Base-by-base conservation (phyloP, 2,888 invertebrate genomes). In the Drosophila affinis region DNA sequence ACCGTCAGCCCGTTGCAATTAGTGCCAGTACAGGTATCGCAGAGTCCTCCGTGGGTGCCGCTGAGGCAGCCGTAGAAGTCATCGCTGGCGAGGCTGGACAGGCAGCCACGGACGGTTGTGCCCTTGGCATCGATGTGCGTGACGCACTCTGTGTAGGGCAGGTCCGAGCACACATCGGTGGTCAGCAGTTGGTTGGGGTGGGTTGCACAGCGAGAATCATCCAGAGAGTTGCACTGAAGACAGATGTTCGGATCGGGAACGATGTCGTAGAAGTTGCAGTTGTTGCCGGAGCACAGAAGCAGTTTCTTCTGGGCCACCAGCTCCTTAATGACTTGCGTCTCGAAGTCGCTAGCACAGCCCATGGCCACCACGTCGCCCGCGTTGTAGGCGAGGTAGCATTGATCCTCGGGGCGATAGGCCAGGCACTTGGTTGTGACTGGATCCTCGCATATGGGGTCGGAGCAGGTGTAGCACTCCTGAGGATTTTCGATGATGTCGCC, bases 321-420 rank as follows among this genome's bases (percentile, higher is more conserved):
- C 7, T 79, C 82, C 1, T 67, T 51, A 24, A 88, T 53, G 6
- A 78, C 76, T 29, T 78, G 72, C 1, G 61, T 72, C 34, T 89
- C 87, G 17, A 87, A 88, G 44, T 90, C 89, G 58, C 92, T 91
- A 49, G 81, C 86, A 46, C 91, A 91, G n/a, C 91, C 92, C 89
- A 90, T 84, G 5, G 57, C 68, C 4, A 79, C 47, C 3, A 91
- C 9, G 6, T 62, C 57, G 14, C 63, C 54, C 0, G 72, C 63
- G 4, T 89, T 79, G 45, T 75, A 91, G 6, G 87, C 79, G 2
- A 78, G 61, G 12, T 87, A 91, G 62, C 91, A 91, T 46, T 91
- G 81, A 46, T 91, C 90, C 1, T 76, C 59, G 3, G 81, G 62
- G 39, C 79, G 78, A 24, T 90, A 89, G 2, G 82, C 80, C 7